These are phyloP conservation scores for Brachionus rubens DNA, from an alignment of 1,140 invertebrate genomes.

Conservation along the genomic window DNA sequence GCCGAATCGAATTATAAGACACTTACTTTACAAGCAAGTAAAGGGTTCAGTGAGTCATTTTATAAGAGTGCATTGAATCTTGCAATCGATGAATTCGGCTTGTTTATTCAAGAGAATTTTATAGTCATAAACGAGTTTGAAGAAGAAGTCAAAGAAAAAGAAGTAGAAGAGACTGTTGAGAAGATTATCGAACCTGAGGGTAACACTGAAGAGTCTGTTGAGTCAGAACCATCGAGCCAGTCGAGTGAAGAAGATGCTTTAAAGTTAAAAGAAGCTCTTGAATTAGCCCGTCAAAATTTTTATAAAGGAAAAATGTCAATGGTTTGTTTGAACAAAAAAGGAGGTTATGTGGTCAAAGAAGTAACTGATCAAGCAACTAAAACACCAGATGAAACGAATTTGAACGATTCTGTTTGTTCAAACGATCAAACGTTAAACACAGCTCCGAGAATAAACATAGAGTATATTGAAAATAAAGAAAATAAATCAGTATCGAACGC, in stretches of 20 bases:
- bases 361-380: neutral
- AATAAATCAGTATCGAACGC: neutral
- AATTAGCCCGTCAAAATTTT: neutral
- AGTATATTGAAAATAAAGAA: no score
- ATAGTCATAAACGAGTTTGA: neutral
- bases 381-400: neutral
- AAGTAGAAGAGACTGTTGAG: neutral
- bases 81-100: neutral
- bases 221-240: neutral
- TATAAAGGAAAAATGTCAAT: conserved; percentile 11
- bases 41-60: neutral
- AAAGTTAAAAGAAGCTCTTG: neutral
- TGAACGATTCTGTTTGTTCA: no score
- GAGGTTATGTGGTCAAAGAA: conserved; percentile 20
- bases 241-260: neutral
- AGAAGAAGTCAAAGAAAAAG: neutral
- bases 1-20: neutral
- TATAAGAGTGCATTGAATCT: neutral
- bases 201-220: neutral
- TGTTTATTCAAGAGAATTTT: conserved; percentile 19
- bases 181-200: neutral
- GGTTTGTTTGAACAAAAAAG: conserved; percentile 2
- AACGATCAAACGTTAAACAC: no score
- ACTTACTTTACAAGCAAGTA: neutral
- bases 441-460: no score